phyloP scores from a whole-genome alignment of 2,113 vertebrate species.

The Vulpes lagopus region DNA sequence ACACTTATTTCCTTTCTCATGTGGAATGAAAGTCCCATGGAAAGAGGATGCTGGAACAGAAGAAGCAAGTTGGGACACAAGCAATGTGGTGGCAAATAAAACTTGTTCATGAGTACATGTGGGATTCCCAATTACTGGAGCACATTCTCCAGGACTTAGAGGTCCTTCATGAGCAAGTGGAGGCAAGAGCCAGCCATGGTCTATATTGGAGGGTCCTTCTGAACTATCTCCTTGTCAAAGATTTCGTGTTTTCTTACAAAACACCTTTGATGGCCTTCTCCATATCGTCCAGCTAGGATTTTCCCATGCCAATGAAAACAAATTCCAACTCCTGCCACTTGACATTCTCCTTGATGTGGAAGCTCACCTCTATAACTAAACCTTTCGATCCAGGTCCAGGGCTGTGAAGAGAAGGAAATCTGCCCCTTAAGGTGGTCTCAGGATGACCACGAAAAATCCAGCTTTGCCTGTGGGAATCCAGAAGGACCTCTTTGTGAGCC shows the following conservation, averaged over 20 bases:
- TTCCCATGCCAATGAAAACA: neutral
- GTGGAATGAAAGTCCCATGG: neutral
- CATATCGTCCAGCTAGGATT: neutral
- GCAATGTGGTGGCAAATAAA: neutral
- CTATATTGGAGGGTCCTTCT: neutral
- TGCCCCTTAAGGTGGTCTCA: neutral
- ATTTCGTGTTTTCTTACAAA: neutral
- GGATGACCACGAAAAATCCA: neutral
- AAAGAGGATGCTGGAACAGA: neutral
- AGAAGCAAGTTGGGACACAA: neutral
- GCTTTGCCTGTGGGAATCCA: neutral
- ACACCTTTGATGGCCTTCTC: neutral
- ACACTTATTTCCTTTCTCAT: neutral
- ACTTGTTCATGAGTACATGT: neutral
- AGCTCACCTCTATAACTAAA: neutral
- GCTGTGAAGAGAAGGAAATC: neutral
- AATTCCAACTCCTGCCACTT: neutral
- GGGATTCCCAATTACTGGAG: neutral
- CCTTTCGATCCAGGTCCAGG: neutral
- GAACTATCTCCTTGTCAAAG: neutral
- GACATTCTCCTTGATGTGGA: neutral
- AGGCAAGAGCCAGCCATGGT: neutral
- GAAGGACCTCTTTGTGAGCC: neutral
- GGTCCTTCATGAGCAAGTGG: neutral
- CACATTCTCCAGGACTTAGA: neutral